Conservation (phyloP, 92 coral and sea anemone species). For the Porites lobata region DNA sequence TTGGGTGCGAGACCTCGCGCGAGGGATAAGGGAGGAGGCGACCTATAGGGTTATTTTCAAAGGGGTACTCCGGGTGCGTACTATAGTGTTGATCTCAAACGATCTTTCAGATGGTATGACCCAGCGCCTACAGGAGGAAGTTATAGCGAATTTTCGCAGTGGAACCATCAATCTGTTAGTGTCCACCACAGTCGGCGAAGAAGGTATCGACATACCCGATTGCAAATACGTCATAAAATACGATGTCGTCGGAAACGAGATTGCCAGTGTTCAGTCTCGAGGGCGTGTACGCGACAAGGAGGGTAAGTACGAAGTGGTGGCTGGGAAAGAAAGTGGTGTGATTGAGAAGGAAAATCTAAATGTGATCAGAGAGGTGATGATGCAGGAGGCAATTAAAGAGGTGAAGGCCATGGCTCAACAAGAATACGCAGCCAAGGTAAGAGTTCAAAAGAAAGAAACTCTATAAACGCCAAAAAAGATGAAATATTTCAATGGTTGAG, state of each 20-base stretch:
- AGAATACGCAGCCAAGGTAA: slow-evolving; percentile 57
- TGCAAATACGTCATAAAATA: slow-evolving; percentile 88
- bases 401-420: slow-evolving; percentile 64
- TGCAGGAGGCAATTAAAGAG: slow-evolving; percentile 71
- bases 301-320: slow-evolving; percentile 77
- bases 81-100: too few relatives aligned
- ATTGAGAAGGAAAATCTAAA: slow-evolving; percentile 81
- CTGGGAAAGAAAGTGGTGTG: slow-evolving; percentile 69
- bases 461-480: too few relatives aligned
- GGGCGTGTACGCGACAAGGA: slow-evolving; percentile 89
- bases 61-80: too few relatives aligned
- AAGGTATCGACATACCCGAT: slow-evolving; percentile 90
- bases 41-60: too few relatives aligned
- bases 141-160: slow-evolving; percentile 79
- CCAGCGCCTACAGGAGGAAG: slow-evolving; percentile 79
- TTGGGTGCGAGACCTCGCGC: too few relatives aligned
- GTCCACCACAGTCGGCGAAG: slow-evolving; percentile 88
- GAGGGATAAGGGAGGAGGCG: too few relatives aligned
- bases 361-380: slow-evolving; percentile 79
- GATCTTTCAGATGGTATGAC: slow-evolving; percentile 82
- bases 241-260: slow-evolving; percentile 88
- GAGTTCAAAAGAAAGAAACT: too few relatives aligned
- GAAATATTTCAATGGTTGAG: too few relatives aligned
- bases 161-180: slow-evolving; percentile 84
- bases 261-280: slow-evolving; percentile 91